phyloP scores from a whole-genome alignment of 2,797 vertebrate genomes.

The Phyllotis vaccarum region DNA sequence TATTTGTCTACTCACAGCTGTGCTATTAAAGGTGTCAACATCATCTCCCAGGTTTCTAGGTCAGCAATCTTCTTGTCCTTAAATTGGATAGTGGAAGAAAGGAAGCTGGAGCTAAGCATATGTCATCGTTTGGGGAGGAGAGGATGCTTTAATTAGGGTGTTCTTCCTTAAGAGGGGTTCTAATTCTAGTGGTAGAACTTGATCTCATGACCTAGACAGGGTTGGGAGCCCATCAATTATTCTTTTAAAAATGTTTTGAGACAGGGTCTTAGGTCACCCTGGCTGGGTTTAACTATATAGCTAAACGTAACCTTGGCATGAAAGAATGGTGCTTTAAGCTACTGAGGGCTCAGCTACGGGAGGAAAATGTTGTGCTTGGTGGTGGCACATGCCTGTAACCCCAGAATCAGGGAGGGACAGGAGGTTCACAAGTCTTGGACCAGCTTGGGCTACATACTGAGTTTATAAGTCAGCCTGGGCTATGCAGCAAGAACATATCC shows the following conservation, averaged over 20 bases:
- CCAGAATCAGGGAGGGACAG: neutral
- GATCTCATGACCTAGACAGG: neutral
- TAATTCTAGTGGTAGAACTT: constrained; percentile 54
- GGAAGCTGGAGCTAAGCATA: constrained; percentile 39
- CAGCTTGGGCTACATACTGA: neutral
- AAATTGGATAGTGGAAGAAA: constrained; percentile 45
- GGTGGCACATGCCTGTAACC: neutral
- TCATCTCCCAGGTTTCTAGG: constrained; percentile 62
- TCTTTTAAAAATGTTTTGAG: neutral
- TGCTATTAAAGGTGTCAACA: constrained; percentile 79
- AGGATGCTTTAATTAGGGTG: neutral
- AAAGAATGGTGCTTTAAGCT: constrained; percentile 43
- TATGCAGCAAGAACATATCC: neutral
- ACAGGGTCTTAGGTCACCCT: neutral
- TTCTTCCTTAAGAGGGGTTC: constrained; percentile 16
- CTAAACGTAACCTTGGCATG: neutral
- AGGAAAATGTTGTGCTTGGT: neutral
- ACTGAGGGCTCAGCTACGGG: neutral
- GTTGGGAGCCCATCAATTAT: neutral
- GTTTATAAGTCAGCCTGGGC: neutral
- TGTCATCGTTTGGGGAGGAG: constrained; percentile 48
- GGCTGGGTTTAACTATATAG: neutral
- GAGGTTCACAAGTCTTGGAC: neutral
- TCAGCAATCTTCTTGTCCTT: constrained; percentile 65
- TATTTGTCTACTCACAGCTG: constrained; percentile 69